phyloP scores from a whole-genome alignment of 1,140 invertebrate species.

The Oryzaephilus surinamensis region DNA sequence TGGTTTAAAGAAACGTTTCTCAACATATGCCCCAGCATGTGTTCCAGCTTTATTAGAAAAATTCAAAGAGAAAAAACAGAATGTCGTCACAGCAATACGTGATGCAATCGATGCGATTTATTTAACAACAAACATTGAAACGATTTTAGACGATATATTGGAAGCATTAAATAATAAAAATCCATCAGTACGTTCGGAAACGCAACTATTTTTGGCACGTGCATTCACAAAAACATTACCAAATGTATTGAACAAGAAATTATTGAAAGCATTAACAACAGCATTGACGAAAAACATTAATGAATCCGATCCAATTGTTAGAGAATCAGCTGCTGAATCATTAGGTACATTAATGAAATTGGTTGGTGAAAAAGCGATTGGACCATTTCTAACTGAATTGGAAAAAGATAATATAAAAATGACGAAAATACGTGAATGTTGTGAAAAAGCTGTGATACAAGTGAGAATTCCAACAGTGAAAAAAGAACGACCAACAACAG shows the following conservation, averaged over 20 bases:
- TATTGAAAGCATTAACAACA: constrained; percentile 26
- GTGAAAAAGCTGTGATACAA: constrained; percentile 81
- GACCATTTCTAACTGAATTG: constrained; percentile 76
- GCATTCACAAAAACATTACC: constrained; percentile 73
- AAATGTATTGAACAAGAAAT: constrained; percentile 77
- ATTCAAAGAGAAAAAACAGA: constrained; percentile 95
- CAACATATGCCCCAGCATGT: constrained; percentile 69
- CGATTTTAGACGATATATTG: constrained; percentile 74
- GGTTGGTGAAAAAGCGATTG: constrained; percentile 83
- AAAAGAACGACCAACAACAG: constrained; percentile 49
- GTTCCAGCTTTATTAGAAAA: constrained; percentile 81
- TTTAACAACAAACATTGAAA: constrained; percentile 69
- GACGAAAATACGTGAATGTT: constrained; percentile 90
- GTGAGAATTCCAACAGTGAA: constrained; percentile 53
- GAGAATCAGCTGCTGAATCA: constrained; percentile 80
- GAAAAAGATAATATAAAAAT: constrained; percentile 87
- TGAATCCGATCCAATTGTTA: constrained; percentile 70
- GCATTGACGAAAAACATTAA: too few relatives aligned
- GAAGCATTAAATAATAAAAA: constrained; percentile 90
- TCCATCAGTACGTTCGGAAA: constrained; percentile 88
- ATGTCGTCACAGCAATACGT: constrained; percentile 72
- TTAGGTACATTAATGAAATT: constrained; percentile 91
- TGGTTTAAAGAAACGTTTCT: constrained; percentile 83
- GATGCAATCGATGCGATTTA: constrained; percentile 92
- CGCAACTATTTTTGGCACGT: constrained; percentile 75